Evolutionary conservation across 2,888 invertebrate genomes (phyloP), one percentile per base, ranked within the genome.

Genomic region (Lysandra coridon): DNA sequence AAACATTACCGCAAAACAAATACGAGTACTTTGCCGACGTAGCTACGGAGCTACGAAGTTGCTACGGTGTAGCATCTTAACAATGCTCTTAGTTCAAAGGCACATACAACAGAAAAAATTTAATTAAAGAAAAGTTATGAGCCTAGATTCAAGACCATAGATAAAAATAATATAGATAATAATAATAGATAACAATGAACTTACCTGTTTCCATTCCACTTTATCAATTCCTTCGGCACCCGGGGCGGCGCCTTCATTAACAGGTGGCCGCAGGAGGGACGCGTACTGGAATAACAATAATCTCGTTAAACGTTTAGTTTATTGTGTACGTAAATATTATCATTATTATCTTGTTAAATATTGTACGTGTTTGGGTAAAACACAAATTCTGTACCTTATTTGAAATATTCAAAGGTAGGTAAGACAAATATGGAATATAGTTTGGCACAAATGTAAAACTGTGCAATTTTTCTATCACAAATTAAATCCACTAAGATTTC

Each of bases 191-290:
- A n/a, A 62, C 23, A 62, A 10, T 64, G 12, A 73, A 77, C 92
- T 92, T 90, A 98, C 98, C 96, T 98, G 98, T 91, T 98, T 97
- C 98, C 98, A 98, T 92, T 98, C 98, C 80, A 97, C 96, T 91
- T 97, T 97, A 89, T 97, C 97, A 84, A 97, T 96, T 79, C 95
- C 95, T 86, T 97, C 97, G 7, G 95, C 95, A 40, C 96, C 95
- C 78, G 96, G 95, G 49, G 95, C 95, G 23, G 95, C 95, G 84
- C 95, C 95, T 83, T 96, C 96, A 79, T 95, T 95, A 74, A 98
- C 95, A 5, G 98, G 98, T 40, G 98, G 98, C 81, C 98, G 95
- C 80, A 98, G 92, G 62, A 98, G 96, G 2, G 98, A 98, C 78
- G 97, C 96, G 89, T 98, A 98, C 98, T 98, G 95, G 96, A 85